phyloP scores from a whole-genome alignment of 2,888 invertebrate genomes.

The Liopterus haemorrhoidalis region DNA sequence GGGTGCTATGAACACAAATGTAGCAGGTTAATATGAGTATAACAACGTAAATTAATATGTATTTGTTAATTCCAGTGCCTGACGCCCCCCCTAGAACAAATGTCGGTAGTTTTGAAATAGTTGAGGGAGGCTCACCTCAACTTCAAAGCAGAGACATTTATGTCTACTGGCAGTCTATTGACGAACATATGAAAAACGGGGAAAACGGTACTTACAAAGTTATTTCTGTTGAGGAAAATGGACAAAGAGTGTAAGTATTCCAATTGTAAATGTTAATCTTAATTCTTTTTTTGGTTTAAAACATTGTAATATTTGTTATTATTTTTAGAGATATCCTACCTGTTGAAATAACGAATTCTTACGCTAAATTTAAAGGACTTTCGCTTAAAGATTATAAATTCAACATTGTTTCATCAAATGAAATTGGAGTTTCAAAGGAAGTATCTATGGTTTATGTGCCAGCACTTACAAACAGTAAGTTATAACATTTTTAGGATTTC shows the following conservation, averaged over 20 bases:
- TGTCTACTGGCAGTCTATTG: constrained; percentile 75
- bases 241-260: constrained; percentile 22
- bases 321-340: constrained; percentile 41
- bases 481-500: constrained; percentile 3
- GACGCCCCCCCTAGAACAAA: constrained; percentile 62
- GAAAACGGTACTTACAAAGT: constrained; percentile 66
- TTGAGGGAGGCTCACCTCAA: constrained; percentile 38
- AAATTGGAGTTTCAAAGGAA: constrained; percentile 52
- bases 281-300: constrained; percentile 9
- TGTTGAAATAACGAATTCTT: constrained; percentile 54
- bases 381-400: constrained; percentile 47
- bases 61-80: constrained; percentile 48
- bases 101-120: constrained; percentile 65
- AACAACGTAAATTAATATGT: no score
- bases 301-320: constrained; percentile 1
- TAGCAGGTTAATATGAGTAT: no score
- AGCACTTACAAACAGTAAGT: constrained; percentile 49
- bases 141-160: constrained; percentile 56
- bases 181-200: constrained; percentile 64
- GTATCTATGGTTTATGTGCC: constrained; percentile 59
- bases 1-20: no score
- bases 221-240: constrained; percentile 41
- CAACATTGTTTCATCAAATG: constrained; percentile 57
- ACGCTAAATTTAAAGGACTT: constrained; percentile 54
- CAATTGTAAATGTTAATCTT: constrained; percentile 1